A percentile compares a stretch with the other conserved stretches of the same genome.
Conservation (phyloP, 1,140 invertebrate genomes). For the Nebria ingens region DNA sequence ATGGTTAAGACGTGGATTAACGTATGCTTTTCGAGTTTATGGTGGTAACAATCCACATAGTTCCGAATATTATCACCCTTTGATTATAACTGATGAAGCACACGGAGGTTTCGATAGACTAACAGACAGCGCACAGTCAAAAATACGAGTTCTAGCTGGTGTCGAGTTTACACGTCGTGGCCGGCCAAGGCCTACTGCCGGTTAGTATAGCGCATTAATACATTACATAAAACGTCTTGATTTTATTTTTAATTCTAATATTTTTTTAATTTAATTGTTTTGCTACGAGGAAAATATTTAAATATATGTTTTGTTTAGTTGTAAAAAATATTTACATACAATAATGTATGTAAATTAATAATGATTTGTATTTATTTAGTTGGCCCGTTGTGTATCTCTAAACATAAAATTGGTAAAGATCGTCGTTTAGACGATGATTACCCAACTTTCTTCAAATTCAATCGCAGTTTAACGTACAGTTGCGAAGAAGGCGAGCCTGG, state of each 20-base stretch:
- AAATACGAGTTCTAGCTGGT: constrained; percentile 71
- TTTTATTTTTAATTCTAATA: too few relatives aligned
- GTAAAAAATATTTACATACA: background rate
- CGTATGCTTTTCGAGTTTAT: constrained; percentile 70
- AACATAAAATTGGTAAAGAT: constrained; percentile 53
- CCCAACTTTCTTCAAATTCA: constrained; percentile 70
- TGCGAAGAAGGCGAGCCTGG: constrained; percentile 64
- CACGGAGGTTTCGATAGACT: constrained; percentile 70
- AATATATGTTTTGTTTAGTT: too few relatives aligned
- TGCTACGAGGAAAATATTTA: too few relatives aligned
- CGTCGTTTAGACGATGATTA: constrained; percentile 69
- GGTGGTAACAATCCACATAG: constrained; percentile 88
- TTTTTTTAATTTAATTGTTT: too few relatives aligned
- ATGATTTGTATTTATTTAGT: constrained; percentile 36
- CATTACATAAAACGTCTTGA: too few relatives aligned
- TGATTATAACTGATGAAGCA: constrained; percentile 82
- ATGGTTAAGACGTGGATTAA: constrained; percentile 73
- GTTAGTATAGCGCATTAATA: too few relatives aligned
- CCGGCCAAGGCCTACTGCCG: constrained; percentile 61
- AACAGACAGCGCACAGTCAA: constrained; percentile 56
- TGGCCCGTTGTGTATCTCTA: constrained; percentile 66
- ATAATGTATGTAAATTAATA: constrained; percentile 12
- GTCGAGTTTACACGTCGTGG: constrained; percentile 74
- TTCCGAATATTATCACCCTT: constrained; percentile 77
- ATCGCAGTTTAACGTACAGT: constrained; percentile 54